Evolutionary conservation across 2,113 vertebrate genomes (phyloP).

Genomic region (Tetrao urogallus): DNA sequence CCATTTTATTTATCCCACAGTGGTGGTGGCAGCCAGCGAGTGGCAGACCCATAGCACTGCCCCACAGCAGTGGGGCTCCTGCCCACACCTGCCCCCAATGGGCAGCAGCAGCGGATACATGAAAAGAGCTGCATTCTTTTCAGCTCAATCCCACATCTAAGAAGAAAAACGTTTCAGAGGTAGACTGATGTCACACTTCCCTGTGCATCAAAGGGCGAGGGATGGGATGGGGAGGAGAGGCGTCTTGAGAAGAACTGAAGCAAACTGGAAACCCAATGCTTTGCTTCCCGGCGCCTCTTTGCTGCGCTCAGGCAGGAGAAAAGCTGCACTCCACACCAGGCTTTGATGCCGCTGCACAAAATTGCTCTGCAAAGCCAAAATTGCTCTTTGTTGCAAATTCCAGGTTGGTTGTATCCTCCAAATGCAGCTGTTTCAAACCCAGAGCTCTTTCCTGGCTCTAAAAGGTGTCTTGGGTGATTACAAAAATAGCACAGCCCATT

Average conservation of each 20-base stretch:
- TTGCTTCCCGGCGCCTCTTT: not conserved
- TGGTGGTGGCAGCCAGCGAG: not conserved
- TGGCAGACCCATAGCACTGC: not conserved
- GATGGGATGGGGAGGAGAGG: not conserved
- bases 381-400: conserved; percentile 7
- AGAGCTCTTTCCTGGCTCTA: conserved; percentile 22
- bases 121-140: conserved; percentile 28
- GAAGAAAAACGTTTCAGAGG: conserved; percentile 36
- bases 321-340: not conserved
- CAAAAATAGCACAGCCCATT: conserved; percentile 66
- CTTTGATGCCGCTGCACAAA: conserved; percentile 1
- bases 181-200: not conserved
- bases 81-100: too few species aligned
- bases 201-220: conserved; percentile 21
- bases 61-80: not conserved
- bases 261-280: not conserved
- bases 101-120: not conserved
- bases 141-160: conserved; percentile 47
- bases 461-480: conserved; percentile 51
- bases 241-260: not conserved
- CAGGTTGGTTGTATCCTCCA: conserved; percentile 19
- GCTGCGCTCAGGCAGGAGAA: not conserved
- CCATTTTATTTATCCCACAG: not conserved
- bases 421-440: conserved; percentile 5
- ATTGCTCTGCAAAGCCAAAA: conserved; percentile 8